Conservation (phyloP, 2,797 vertebrate genomes). For the Cynopterus sphinx region DNA sequence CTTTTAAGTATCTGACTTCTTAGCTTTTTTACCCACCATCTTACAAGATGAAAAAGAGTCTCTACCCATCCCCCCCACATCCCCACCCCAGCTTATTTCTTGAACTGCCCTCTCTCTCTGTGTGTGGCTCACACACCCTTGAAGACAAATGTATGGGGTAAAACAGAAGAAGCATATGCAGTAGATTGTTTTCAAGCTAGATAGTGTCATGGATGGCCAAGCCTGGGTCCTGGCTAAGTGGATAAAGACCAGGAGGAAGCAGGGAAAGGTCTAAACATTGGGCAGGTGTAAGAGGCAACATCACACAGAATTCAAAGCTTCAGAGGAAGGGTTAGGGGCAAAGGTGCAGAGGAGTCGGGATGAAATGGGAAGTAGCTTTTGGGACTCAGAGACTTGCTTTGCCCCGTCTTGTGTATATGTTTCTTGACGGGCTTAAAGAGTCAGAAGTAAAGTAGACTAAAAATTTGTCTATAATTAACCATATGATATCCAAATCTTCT, state of each 20-base stretch:
- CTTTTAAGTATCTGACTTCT: too few species aligned
- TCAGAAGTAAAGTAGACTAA: neutral
- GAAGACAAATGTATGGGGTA: neutral
- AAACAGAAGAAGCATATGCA: neutral
- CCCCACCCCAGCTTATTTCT: neutral
- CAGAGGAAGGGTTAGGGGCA: accelerated
- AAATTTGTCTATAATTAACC: neutral
- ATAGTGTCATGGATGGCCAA: neutral
- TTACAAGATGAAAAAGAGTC: too few species aligned
- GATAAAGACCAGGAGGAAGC: neutral
- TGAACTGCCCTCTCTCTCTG: neutral
- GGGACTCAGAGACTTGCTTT: neutral
- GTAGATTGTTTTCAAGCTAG: neutral
- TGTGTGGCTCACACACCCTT: neutral
- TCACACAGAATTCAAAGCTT: neutral
- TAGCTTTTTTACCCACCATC: too few species aligned
- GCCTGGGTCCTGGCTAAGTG: neutral
- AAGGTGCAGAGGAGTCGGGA: accelerated
- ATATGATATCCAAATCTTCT: neutral
- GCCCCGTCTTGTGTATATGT: too few species aligned
- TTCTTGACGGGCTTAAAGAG: neutral
- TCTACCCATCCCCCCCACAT: too few species aligned
- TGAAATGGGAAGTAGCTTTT: neutral
- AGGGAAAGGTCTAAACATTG: neutral
- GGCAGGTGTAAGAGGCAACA: too few species aligned